phyloP scores from a whole-genome alignment of 2,797 vertebrate species.

The Eurystomus glaucurus region DNA sequence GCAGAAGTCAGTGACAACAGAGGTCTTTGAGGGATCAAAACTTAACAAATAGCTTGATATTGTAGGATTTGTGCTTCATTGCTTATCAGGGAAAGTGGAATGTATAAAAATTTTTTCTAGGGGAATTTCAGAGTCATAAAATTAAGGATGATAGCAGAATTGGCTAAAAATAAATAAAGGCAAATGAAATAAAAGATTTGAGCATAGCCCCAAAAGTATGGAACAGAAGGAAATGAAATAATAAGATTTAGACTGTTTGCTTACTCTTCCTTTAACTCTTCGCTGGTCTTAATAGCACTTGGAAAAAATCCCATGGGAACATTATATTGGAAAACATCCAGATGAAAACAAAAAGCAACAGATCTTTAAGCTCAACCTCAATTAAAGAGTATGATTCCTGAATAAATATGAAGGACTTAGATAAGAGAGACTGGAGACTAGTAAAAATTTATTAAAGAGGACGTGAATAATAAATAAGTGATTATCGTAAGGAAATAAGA shows the following conservation, averaged over 20 bases:
- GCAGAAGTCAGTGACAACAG: neutral
- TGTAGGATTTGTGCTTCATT: neutral
- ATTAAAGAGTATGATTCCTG: constrained; percentile 9
- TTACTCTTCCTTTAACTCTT: constrained; percentile 23
- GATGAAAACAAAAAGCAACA: neutral
- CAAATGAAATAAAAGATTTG: neutral
- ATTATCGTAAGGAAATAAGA: constrained; percentile 23
- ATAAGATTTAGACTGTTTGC: neutral
- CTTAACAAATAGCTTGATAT: neutral
- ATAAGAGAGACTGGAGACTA: neutral
- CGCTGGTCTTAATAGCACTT: neutral
- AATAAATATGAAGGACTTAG: constrained; percentile 49
- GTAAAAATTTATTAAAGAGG: constrained; percentile 1
- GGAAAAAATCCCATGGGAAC: neutral
- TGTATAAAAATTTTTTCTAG: neutral
- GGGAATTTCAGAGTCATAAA: neutral
- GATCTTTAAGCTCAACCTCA: neutral
- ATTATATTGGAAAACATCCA: neutral
- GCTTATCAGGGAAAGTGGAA: neutral
- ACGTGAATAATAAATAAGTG: constrained; percentile 46
- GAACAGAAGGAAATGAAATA: neutral
- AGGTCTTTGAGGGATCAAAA: neutral
- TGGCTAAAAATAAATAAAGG: neutral
- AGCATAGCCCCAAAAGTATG: neutral
- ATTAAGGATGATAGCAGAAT: neutral